Evolutionary conservation across 2,113 vertebrate species (phyloP).

Genomic region (Paramisgurnus dabryanus): DNA sequence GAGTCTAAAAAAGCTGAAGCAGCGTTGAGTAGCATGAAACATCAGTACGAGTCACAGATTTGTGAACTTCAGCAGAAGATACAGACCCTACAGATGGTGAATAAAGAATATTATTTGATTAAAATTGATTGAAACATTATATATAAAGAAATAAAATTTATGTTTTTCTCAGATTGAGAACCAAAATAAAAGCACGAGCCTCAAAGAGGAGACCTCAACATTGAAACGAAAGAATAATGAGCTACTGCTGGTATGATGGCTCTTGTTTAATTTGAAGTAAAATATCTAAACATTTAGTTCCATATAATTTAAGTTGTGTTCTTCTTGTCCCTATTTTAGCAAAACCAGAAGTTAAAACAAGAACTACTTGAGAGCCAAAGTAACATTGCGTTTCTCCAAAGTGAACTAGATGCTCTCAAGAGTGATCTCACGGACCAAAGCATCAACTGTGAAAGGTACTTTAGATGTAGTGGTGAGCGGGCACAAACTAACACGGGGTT

Average conservation of each 20-base stretch:
- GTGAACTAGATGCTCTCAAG: conserved; percentile 92
- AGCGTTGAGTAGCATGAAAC: conserved; percentile 79
- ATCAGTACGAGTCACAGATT: conserved; percentile 85
- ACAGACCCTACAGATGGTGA: conserved; percentile 88
- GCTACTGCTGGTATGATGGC: conserved; percentile 85
- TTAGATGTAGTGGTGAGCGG: neutral
- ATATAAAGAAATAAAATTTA: neutral
- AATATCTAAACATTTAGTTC: neutral
- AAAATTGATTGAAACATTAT: neutral
- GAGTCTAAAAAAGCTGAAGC: conserved; percentile 83
- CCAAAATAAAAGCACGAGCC: conserved; percentile 81
- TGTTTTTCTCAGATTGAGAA: conserved; percentile 83
- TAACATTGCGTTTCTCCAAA: conserved; percentile 88
- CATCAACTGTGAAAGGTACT: conserved; percentile 86
- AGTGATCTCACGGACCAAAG: conserved; percentile 90
- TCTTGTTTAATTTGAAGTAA: neutral
- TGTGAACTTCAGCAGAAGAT: conserved; percentile 91
- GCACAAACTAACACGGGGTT: no score
- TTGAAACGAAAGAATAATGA: conserved; percentile 88
- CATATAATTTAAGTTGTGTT: neutral
- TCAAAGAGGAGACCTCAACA: conserved; percentile 83
- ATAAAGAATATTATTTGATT: no score
- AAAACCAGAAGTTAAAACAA: conserved; percentile 93
- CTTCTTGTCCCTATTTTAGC: conserved; percentile 68
- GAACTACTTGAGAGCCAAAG: conserved; percentile 93